Evolutionary conservation across 2,797 vertebrate genomes (phyloP), one percentile per base, ranked within the genome.

Genomic region (Xenopus petersii): DNA sequence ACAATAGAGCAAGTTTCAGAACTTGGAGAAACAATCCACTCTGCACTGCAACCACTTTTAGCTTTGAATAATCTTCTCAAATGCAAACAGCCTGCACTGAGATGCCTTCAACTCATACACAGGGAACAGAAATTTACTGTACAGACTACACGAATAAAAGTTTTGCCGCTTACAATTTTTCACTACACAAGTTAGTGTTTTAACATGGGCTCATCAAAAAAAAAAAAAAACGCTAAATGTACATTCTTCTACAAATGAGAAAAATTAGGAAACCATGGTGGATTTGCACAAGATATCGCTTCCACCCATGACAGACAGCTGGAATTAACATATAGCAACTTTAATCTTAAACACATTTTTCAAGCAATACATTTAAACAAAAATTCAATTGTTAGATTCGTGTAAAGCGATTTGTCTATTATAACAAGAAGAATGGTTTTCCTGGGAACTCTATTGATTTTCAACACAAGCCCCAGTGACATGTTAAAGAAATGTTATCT

Each of bases 1-100:
- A 95, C 89, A 95, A 56, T 90, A 80, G 54, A 87, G 85, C 82
- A 86, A 86, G 88, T 87, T 89, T 86, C 83, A 83, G 84, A 85
- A 75, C 78, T 85, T 67, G 81, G 82, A 83, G 81, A 71, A 79
- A 80, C 85, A 88, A 36, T 36, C 33, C 33, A 36, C 79, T 80
- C 58, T 33, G 86, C 83, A 87, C 87, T 75, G 73, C 67, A 75
- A 84, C 86, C 84, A 66, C 82, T 82, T 83, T 80, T 79, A 87
- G 86, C 81, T 86, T 87, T 85, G 70, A 64, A 86, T 82, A 87
- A 84, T 88, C 85, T 84, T 85, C 84, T 84, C 82, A 86, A 67
- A 64, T 58, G 24, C 62, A 84, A 46, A 60, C 24, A 65, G 84
- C 81, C 87, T 83, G 75, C 75, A 80, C 84, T 83, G 78, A 68